These are phyloP conservation scores for Cochlearius cochlearius DNA, from an alignment of 2,113 vertebrate genomes.

Conservation along the genomic window DNA sequence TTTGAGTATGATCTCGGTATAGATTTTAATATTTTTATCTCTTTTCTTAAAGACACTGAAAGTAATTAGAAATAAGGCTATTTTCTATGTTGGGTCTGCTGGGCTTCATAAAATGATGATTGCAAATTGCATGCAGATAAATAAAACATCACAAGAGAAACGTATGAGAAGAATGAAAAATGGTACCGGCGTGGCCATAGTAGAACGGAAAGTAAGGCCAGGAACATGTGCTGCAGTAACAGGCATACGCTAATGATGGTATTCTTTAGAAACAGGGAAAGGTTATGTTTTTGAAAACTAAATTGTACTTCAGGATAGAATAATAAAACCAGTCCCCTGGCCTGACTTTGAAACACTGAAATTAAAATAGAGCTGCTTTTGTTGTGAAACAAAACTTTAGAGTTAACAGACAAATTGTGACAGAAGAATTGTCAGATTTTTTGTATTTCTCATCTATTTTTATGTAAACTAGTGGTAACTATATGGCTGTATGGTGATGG, in stretches of 20 bases:
- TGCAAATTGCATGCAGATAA: neutral
- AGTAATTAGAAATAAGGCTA: neutral
- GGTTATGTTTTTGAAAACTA: neutral
- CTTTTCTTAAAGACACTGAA: neutral
- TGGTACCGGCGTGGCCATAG: neutral
- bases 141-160: neutral
- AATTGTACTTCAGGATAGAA: neutral
- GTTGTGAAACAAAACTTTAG: neutral
- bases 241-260: neutral
- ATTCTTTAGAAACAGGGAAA: neutral
- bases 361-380: neutral
- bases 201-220: neutral
- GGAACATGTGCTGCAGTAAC: neutral
- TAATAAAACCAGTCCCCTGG: neutral
- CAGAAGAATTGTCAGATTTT: neutral
- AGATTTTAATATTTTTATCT: neutral
- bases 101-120: neutral
- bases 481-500: neutral
- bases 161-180: neutral
- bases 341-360: neutral
- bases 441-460: neutral
- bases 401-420: neutral
- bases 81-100: neutral
- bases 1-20: neutral
- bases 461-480: neutral